Percentiles rank a stretch among this genome's conserved stretches.
Evolutionary conservation across 2,113 vertebrate genomes (phyloP).

Genomic region (Tinamus guttatus): DNA sequence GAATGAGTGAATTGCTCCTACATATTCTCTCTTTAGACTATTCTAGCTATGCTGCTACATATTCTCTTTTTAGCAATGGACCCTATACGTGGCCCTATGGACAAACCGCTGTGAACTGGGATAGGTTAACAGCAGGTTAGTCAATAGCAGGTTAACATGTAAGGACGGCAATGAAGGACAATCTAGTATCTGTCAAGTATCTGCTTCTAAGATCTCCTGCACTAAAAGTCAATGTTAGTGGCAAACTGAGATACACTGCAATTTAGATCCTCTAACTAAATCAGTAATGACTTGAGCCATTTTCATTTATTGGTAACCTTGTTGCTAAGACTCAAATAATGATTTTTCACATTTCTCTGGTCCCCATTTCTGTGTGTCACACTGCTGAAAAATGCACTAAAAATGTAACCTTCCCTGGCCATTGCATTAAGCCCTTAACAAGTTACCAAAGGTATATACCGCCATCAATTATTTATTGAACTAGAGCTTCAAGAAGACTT

Average conservation of each 20-base stretch:
- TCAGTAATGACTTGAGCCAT: not conserved
- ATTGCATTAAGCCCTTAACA: not conserved
- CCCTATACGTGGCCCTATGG: not conserved
- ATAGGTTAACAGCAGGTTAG: no score
- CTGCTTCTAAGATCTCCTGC: not conserved
- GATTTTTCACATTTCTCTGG: not conserved
- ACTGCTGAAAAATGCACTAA: not conserved
- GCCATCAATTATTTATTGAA: not conserved
- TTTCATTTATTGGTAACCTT: not conserved
- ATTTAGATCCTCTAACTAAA: not conserved
- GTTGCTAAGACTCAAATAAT: not conserved
- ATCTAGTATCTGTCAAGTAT: not conserved
- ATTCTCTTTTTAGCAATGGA: not conserved
- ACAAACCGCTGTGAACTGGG: not conserved
- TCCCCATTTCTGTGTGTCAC: not conserved
- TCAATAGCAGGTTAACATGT: rapidly evolving
- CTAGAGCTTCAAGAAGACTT: not conserved
- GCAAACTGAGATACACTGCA: not conserved
- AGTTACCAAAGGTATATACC: not conserved
- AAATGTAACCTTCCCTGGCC: not conserved
- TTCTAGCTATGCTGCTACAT: not conserved
- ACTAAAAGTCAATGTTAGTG: no score
- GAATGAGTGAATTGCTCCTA: not conserved
- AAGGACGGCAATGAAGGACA: not conserved
- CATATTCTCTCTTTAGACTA: not conserved